phyloP scores from a whole-genome alignment of 2,113 vertebrate species.

The Macquaria australasica region DNA sequence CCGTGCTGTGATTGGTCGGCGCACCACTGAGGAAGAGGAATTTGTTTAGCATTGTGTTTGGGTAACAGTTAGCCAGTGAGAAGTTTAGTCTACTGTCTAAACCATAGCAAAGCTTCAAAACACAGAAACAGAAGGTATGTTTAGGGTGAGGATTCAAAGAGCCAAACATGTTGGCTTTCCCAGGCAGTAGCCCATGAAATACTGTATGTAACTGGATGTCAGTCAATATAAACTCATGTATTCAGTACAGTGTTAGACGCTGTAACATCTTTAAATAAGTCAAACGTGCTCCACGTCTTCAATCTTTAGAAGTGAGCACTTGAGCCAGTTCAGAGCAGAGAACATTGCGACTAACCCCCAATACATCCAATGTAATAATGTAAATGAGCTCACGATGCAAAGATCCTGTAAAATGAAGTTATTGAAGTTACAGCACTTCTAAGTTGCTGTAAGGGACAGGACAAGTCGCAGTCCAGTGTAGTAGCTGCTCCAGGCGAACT shows the following conservation, averaged over 20 bases:
- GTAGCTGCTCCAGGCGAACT: constrained; percentile 62
- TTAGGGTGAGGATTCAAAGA: constrained; percentile 53
- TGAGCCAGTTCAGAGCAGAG: background rate
- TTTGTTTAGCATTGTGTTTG: constrained; percentile 94
- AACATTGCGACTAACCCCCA: background rate
- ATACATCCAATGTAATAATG: background rate
- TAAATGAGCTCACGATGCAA: background rate
- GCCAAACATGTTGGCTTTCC: constrained; percentile 47
- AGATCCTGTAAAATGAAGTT: constrained; percentile 3
- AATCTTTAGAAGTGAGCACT: background rate
- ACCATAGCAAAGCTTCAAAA: constrained; percentile 72
- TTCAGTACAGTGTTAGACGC: constrained; percentile 1
- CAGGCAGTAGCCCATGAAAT: constrained; percentile 49
- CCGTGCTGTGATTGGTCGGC: constrained; percentile 88
- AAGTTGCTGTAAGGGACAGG: background rate
- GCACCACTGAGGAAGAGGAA: constrained; percentile 91
- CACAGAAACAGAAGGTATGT: constrained; percentile 68
- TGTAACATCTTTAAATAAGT: background rate
- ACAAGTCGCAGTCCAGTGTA: constrained; percentile 19
- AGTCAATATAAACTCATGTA: constrained; percentile 8
- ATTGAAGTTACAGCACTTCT: background rate
- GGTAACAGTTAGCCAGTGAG: constrained; percentile 88
- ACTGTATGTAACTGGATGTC: constrained; percentile 3
- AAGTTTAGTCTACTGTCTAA: constrained; percentile 84
- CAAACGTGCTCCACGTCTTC: background rate